Base-by-base conservation (phyloP, 2,797 vertebrate species). In the Tachyglossus aculeatus region DNA sequence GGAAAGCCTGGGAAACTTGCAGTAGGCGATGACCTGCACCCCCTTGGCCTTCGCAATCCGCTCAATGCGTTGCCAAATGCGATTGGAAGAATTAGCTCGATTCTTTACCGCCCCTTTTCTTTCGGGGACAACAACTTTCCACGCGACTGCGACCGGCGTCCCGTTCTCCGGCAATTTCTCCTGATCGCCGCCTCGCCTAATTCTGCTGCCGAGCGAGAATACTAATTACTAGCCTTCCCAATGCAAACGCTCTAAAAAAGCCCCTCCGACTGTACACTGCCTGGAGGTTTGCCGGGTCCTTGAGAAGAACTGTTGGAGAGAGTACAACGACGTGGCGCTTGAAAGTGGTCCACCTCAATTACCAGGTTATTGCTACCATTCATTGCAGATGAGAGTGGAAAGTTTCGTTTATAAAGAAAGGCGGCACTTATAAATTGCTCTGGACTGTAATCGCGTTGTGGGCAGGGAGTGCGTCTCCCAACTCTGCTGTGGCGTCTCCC, bases 11-110 rank as follows among this genome's bases (percentile, higher is more conserved):
- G 89, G 90, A 92, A 92, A 80, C 3, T 1, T 5, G 18, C 39
- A 22, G 89, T 88, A 85, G 92, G 90, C 74, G 75, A 88, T 78
- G 83, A 84, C 86, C 83, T 13, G 67, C 81, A 71, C 88, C 91
- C 90, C 91, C 87, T 58, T 45, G 16, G 47, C 62, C 71, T 67
- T 60, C 78, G 40, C 63, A n/a, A n/a, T 79, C 74, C 64, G 70
- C 64, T 82, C 74, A 63, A 72, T 77, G 76, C n/a, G 66, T 70
- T 14, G 57, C 80, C 81, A 77, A 56, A 43, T 2, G 74, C 77
- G 73, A 77, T 66, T 62, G 60, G 51, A 74, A 59, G 77, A 78
- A 76, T 80, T 74, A 82, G 77, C 54, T 41, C 52, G 33, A 66
- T 67, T 8, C 55, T 75, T 21, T 36, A 63, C 67, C 76, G 13